A percentile compares a stretch with the other conserved stretches of the same genome.
phyloP scores from a whole-genome alignment of 2,797 vertebrate genomes.

The Myotis pilosus region DNA sequence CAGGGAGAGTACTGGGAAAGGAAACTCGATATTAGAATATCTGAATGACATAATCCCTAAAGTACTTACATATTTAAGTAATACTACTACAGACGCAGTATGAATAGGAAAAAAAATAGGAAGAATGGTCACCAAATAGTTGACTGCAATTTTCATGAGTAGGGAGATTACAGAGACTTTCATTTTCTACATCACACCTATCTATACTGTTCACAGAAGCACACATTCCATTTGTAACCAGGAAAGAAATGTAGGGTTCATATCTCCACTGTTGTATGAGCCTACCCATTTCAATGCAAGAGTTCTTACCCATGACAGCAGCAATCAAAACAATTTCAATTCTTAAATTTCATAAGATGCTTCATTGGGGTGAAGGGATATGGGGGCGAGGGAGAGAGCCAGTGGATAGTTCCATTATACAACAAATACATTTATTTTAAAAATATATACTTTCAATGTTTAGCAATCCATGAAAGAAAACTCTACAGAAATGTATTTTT shows the following conservation, averaged over 20 bases:
- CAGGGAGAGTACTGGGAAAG: not conserved
- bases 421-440: not conserved
- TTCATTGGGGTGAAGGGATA: not conserved
- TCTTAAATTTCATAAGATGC: slow-evolving; percentile 5
- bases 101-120: not conserved
- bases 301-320: not conserved
- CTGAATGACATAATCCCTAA: not conserved
- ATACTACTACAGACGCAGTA: not conserved
- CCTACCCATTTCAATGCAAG: not conserved
- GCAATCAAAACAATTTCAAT: not conserved
- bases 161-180: not conserved
- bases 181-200: not conserved
- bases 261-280: not conserved
- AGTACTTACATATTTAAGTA: not conserved
- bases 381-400: not conserved
- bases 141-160: not conserved
- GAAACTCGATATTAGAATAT: not conserved
- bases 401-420: not conserved
- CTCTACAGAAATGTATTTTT: not conserved
- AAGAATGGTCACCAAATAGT: not conserved
- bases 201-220: not conserved
- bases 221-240: not conserved
- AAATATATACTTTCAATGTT: not conserved
- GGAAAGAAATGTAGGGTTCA: not conserved
- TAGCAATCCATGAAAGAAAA: not conserved